phyloP scores from a whole-genome alignment of 92 coral and sea anemone species.

The Epizoanthus ramosus region DNA sequence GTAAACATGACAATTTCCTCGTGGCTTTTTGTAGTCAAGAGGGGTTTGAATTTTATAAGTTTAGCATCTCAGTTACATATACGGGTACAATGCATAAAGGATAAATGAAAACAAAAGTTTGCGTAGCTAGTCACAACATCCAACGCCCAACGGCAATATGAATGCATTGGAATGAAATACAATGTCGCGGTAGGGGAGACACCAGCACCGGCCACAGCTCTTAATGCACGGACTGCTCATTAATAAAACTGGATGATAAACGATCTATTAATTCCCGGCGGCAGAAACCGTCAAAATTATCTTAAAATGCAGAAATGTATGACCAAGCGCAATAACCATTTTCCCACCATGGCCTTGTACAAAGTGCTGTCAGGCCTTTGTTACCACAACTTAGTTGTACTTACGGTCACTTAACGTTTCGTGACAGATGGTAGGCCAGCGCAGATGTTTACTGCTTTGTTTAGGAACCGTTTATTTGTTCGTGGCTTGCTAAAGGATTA shows the following conservation, averaged over 20 bases:
- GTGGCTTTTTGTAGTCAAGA: conserved; percentile 8
- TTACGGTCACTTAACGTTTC: background rate
- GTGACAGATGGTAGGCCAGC: conserved; percentile 8
- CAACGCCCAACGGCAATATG: background rate
- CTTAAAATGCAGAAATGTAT: background rate
- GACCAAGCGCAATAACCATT: no score
- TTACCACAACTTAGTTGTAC: background rate
- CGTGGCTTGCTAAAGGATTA: conserved; percentile 3
- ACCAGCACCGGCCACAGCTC: background rate
- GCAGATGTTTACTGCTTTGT: conserved; percentile 27
- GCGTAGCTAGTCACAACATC: conserved; percentile 6
- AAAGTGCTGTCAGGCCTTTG: background rate
- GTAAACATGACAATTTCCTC: conserved; percentile 8
- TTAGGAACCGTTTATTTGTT: background rate
- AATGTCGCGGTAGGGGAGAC: background rate
- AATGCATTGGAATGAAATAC: conserved; percentile 26
- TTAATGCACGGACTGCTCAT: background rate
- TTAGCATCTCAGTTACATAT: no score
- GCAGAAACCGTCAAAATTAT: background rate
- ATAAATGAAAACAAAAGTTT: background rate
- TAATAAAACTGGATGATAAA: conserved; percentile 14
- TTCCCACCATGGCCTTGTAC: background rate
- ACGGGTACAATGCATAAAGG: background rate
- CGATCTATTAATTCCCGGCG: conserved; percentile 2
- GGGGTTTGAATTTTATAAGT: background rate